These are phyloP conservation scores for Leptocoma aspasia DNA, from an alignment of 2,113 vertebrate genomes.

Conservation along the genomic window DNA sequence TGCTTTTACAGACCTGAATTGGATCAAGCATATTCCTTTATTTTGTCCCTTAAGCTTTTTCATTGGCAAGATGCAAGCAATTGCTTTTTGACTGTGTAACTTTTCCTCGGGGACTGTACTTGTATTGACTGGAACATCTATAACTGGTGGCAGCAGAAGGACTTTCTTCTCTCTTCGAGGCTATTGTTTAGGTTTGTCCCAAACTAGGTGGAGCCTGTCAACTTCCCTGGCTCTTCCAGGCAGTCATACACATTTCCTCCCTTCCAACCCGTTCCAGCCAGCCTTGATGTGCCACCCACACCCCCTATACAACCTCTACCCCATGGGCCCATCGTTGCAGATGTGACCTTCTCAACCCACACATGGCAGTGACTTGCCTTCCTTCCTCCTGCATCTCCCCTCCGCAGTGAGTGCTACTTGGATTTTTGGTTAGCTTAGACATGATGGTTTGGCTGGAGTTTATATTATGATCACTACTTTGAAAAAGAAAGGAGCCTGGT, in stretches of 20 bases:
- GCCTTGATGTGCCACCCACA: not conserved
- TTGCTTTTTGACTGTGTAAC: not conserved
- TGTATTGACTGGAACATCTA: not conserved
- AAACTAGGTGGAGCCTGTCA: accelerated
- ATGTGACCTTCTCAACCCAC: not conserved
- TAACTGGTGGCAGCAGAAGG: not conserved
- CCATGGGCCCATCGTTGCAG: accelerated
- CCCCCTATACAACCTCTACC: not conserved
- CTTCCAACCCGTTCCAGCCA: not conserved
- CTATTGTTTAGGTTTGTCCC: not conserved
- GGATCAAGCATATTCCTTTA: not conserved
- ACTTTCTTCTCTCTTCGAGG: not conserved
- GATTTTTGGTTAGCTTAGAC: not conserved
- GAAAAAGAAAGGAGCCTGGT: not conserved
- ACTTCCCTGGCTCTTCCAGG: not conserved
- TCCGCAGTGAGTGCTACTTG: accelerated
- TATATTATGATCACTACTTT: not conserved
- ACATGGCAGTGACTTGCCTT: accelerated
- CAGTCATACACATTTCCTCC: not conserved
- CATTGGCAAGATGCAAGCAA: not conserved
- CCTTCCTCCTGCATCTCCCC: not conserved
- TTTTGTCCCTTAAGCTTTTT: not conserved
- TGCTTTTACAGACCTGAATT: not conserved
- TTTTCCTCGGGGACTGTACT: not conserved
- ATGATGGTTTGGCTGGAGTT: not conserved